Evolutionary conservation across 2,888 invertebrate species (phyloP), one percentile per base, ranked within the genome.

Genomic region (Tachina fera): DNA sequence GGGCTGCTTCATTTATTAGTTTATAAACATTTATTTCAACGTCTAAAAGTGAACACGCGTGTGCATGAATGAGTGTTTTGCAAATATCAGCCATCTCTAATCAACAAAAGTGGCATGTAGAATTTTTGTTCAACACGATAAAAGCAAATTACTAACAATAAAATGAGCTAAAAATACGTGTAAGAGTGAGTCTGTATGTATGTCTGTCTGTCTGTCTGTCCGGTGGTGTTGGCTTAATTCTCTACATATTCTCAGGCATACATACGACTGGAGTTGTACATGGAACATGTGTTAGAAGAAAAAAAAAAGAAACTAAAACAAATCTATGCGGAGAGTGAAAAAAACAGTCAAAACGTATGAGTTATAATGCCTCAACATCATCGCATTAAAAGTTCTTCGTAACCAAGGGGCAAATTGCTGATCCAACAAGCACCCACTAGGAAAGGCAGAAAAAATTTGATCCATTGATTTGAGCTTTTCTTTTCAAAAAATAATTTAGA

Each of bases 131-230:
- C 71, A 85, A 85, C 85, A 85, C 31, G 72, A 51, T 47, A 70
- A 81, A 87, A 58, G 85, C 65, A 72, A 70, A 87, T 86, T 85
- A 82, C 82, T 51, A 86, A 83, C 70, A 81, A 81, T 78, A 56
- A 86, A 88, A 88, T 72, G 47, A 84, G 84, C 86, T 88, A 86
- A 85, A 86, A 89, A 87, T 63, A 77, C 72, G 65, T 84, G 53
- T 71, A 39, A 0, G 5, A 6, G 31, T 31, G 4, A 3, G 31
- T 45, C 19, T 58, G 31, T 39, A 45, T 53, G 53, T 71, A n/a
- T 41, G 58, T 43, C n/a, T 61, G n/a, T 67, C 22, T 58, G 53
- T 78, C 78, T 87, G 79, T 75, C 11, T 41, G 63, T 79, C 22
- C 22, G 51, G 14, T 61, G 39, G 13, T 70, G 71, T 58, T 58